Evolutionary conservation across 2,797 vertebrate species (phyloP).

Genomic region (Gobionotothen gibberifrons): DNA sequence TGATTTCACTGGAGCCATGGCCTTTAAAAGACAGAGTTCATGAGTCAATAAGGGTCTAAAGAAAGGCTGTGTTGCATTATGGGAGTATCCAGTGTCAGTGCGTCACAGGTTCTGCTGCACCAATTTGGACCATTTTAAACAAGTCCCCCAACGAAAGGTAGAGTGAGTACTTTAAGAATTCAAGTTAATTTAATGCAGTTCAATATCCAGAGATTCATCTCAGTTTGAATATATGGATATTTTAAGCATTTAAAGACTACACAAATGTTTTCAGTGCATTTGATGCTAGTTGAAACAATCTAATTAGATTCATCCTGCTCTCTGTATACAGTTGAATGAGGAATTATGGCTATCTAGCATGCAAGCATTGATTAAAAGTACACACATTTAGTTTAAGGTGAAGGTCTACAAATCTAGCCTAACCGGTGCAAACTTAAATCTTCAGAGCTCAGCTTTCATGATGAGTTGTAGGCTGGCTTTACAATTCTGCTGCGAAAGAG

Average conservation of each 20-base stretch:
- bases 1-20: no score
- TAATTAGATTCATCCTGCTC: background rate
- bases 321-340: background rate
- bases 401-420: constrained; percentile 26
- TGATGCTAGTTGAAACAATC: background rate
- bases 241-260: background rate
- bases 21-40: background rate
- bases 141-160: background rate
- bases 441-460: constrained; percentile 29
- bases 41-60: background rate
- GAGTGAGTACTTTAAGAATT: background rate
- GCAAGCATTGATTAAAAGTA: constrained; percentile 14
- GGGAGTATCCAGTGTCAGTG: background rate
- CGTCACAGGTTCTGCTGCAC: background rate
- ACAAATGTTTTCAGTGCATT: background rate
- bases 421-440: constrained; percentile 26
- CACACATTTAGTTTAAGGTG: constrained; percentile 16
- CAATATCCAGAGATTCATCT: background rate
- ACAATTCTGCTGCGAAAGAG: constrained; percentile 38
- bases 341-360: constrained; percentile 2
- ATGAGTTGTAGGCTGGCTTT: constrained; percentile 31
- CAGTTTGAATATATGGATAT: no score
- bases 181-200: background rate
- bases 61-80: background rate
- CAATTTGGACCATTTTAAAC: background rate